Base-by-base conservation (phyloP, 53 echinoderm and acorn worm species). In the Astropecten irregularis region DNA sequence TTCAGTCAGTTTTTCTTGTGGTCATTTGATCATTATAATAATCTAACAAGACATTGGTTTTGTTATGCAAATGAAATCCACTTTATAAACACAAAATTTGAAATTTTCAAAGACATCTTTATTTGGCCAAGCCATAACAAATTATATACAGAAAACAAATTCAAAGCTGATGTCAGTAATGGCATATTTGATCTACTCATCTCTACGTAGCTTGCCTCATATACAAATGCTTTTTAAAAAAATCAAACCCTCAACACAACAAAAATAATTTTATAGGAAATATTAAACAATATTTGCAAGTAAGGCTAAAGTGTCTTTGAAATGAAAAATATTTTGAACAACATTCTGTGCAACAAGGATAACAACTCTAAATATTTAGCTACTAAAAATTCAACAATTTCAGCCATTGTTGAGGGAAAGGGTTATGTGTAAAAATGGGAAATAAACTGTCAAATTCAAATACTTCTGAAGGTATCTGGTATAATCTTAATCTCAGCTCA, bases 111-210 rank as follows among this genome's bases (percentile, higher is more conserved):
- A 66, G 66, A 66, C 39, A 35, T 79, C 32, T 76, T 76, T 76
- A 79, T 60, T 79, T 79, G 79, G 79, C 61, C 79, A 48, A 62
- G 79, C 79, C 62, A 40, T 79, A 74, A 74, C 74, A 79, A 79
- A 79, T 40, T 79, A 79, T 79, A 79, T 79, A 79, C 79, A 79
- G 60, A 79, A 62, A 79, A 30, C 40, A 79, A 79, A 16, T 74
- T 31, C 51, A 28, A 74, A 74, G 57, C 74, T 31, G 62, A 62
- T 23, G 47, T 62, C 19, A 20, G 44, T 29, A 31, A 40, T 34
- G 22, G 15, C 34, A 37, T 46, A 18, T 47, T 7, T 49, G 1
- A 47, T 8, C 76, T 76, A 40, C 18, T 23, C 30, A 29, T 30
- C 19, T 31, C 77, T 59, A 63, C 79, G 44, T 79, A 61, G 62